These are phyloP conservation scores for Drosophila teissieri DNA, from an alignment of 1,140 invertebrate species.

Conservation along the genomic window DNA sequence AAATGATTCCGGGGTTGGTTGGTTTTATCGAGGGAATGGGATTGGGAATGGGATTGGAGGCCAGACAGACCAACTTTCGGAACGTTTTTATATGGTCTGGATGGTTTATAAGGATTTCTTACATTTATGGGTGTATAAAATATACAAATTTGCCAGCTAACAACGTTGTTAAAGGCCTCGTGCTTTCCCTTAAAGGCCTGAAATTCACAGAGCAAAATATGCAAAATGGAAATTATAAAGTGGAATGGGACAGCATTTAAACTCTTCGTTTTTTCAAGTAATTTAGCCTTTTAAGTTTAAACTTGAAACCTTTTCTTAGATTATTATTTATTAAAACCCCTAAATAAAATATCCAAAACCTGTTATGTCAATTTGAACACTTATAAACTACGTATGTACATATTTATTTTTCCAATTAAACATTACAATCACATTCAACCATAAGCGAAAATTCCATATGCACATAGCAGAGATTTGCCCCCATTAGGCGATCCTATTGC, in stretches of 20 bases:
- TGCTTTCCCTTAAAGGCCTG: not conserved
- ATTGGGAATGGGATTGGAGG: not conserved
- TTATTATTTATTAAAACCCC: no score
- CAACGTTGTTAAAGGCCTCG: slow-evolving; percentile 10
- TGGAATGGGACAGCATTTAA: no score
- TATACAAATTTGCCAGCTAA: slow-evolving; percentile 34
- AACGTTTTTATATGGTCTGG: slow-evolving; percentile 45
- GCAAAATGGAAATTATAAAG: not conserved
- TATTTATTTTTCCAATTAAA: not conserved
- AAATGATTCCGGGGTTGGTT: slow-evolving; percentile 64
- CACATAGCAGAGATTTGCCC: slow-evolving; percentile 24
- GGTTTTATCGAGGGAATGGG: slow-evolving; percentile 41
- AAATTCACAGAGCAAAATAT: not conserved
- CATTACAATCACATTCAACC: not conserved
- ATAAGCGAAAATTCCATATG: slow-evolving; percentile 3
- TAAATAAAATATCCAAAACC: no score
- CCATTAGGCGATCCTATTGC: slow-evolving; percentile 31
- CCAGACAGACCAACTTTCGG: slow-evolving; percentile 44
- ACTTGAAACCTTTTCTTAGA: no score
- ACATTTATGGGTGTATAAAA: slow-evolving; percentile 46
- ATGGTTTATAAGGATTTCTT: slow-evolving; percentile 34
- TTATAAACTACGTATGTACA: no score
- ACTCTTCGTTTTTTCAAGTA: not conserved
- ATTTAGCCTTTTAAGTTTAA: no score
- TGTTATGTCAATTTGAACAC: no score